Conservation (phyloP, 2,113 vertebrate species). For the Phylloscopus whistleri region DNA sequence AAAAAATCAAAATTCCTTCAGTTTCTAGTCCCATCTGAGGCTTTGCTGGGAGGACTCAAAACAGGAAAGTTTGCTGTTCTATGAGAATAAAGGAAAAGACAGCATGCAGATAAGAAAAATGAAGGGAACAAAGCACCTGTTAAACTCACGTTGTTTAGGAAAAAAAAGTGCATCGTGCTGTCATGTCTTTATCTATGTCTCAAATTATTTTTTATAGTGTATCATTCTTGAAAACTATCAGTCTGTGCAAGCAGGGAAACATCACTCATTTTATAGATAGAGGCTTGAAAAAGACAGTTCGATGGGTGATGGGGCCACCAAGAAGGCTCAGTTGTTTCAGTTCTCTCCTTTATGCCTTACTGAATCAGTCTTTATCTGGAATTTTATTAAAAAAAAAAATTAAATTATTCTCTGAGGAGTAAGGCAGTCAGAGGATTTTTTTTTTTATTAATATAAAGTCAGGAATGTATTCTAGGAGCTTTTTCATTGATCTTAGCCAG, state of each 20-base stretch:
- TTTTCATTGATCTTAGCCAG: neutral
- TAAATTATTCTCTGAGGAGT: neutral
- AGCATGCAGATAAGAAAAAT: neutral
- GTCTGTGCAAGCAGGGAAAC: neutral
- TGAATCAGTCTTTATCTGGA: neutral
- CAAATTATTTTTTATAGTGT: neutral
- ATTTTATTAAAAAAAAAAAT: neutral
- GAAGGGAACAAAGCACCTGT: neutral
- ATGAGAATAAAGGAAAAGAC: neutral
- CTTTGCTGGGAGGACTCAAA: neutral
- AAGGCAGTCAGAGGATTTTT: neutral
- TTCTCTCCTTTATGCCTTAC: neutral
- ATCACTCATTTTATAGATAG: neutral
- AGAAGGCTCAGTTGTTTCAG: neutral
- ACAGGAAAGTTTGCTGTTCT: neutral
- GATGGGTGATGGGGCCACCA: neutral
- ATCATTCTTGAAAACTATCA: neutral
- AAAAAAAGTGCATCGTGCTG: neutral
- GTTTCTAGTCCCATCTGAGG: neutral
- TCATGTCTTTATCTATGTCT: neutral
- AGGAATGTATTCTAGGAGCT: neutral
- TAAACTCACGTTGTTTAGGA: neutral
- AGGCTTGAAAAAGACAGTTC: neutral
- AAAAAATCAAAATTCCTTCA: neutral
- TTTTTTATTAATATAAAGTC: neutral